A percentile compares a stretch with the other conserved stretches of the same genome.
These are phyloP conservation scores for Rhinichthys klamathensis DNA, from an alignment of 2,113 vertebrate species.

Conservation along the genomic window DNA sequence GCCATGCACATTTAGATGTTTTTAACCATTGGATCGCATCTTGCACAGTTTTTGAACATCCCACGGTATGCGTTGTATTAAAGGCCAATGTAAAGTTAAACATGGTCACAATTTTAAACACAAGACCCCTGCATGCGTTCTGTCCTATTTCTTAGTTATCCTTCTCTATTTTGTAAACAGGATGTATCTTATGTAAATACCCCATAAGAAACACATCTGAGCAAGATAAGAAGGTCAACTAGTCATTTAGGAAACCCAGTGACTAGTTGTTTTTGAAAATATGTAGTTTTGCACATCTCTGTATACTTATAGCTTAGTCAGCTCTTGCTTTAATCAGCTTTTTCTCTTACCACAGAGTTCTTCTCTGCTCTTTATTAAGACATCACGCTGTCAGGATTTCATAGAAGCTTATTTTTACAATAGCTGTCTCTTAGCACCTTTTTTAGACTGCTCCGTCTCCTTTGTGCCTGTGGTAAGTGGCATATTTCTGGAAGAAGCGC, in stretches of 20 bases:
- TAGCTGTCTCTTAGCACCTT: slow-evolving; percentile 62
- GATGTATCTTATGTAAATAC: neutral
- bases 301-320: slow-evolving; percentile 32
- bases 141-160: neutral
- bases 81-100: neutral
- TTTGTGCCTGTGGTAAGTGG: slow-evolving; percentile 76
- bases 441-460: slow-evolving; percentile 70
- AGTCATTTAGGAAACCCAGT: slow-evolving; percentile 7
- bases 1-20: neutral
- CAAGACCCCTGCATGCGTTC: neutral
- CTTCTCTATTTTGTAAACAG: neutral
- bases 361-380: slow-evolving; percentile 42
- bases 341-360: slow-evolving; percentile 4
- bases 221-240: neutral
- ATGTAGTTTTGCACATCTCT: neutral
- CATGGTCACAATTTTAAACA: neutral
- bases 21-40: neutral
- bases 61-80: neutral
- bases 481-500: slow-evolving; percentile 74
- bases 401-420: slow-evolving; percentile 69
- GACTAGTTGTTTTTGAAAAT: neutral
- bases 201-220: slow-evolving; percentile 15
- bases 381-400: slow-evolving; percentile 56
- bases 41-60: neutral
- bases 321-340: slow-evolving; percentile 11